Base-by-base conservation (phyloP, 2,888 invertebrate genomes). In the Tromatobia lineatoria region DNA sequence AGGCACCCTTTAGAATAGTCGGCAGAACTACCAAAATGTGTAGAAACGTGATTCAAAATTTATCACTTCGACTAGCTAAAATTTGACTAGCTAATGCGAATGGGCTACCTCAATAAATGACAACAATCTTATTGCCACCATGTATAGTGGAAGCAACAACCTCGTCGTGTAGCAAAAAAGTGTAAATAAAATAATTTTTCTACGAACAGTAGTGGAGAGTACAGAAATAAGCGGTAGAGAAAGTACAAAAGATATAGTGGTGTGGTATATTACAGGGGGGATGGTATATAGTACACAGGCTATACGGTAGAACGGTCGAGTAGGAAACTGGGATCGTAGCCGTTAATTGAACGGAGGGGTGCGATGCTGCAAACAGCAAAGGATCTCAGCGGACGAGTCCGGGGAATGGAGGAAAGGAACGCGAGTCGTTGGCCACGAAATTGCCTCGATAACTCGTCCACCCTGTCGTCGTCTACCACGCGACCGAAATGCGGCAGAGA, bases 381-480 rank as follows among this genome's bases (percentile, higher is more conserved):
- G 84, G 78, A 82, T 85, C 79, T 47, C 75, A 47, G 70, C 23
- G 81, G 64, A 81, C 69, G 80, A 80, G 66, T 64, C 61, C 45
- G 73, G 61, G 74, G 45, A 67, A 18, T 66, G 83, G 76, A 70
- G 83, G 80, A 83, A 80, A 85, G 83, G 79, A 82, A 85, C 85
- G 88, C 87, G 87, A 88, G 90, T 91, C 89, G 89, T 90, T 88
- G 82, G 78, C 89, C 89, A 86, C 88, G 85, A 87, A 90, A 90
- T 91, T 91, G 89, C 88, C 87, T 82, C 88, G 88, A 89, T 91
- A 88, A 85, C 83, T 86, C 83, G 85, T 86, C 82, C 74, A 78
- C 77, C 74, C 80, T 80, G 82, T 85, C 85, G 84, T 85, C 84
- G 81, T 79, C 81, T 81, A 79, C 84, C 81, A 78, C 81, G 34